Conservation (phyloP, 2,113 vertebrate species). For the Struthio camelus region DNA sequence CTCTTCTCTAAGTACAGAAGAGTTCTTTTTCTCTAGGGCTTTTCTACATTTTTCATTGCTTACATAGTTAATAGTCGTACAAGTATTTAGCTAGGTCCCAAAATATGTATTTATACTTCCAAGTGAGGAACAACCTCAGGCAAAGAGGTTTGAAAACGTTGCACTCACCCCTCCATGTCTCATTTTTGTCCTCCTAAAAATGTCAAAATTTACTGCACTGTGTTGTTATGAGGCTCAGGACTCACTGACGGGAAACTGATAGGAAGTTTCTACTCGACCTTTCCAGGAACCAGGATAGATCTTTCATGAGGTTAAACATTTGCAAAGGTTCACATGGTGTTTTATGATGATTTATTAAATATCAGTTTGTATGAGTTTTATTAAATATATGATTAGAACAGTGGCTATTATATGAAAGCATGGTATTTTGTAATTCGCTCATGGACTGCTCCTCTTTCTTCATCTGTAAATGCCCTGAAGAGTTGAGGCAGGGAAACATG, state of each 20-base stretch:
- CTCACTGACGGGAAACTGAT: background rate
- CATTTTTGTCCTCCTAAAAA: background rate
- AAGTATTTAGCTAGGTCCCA: background rate
- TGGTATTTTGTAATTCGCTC: slow-evolving; percentile 14
- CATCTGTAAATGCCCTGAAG: background rate
- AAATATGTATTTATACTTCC: background rate
- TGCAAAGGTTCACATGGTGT: background rate
- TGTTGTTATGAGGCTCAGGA: background rate
- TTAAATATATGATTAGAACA: slow-evolving; percentile 11
- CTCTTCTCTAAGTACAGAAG: background rate
- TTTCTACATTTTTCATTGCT: background rate
- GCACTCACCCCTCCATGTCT: background rate
- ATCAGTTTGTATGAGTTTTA: slow-evolving; percentile 18
- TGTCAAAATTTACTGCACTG: background rate
- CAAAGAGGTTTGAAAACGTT: background rate
- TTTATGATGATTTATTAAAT: slow-evolving; percentile 48
- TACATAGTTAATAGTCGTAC: background rate
- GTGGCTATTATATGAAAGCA: background rate
- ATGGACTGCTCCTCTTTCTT: background rate
- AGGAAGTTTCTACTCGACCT: background rate
- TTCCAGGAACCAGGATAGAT: background rate
- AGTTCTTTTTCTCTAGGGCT: background rate
- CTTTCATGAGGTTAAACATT: background rate
- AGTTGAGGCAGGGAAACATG: background rate
- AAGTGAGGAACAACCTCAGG: background rate